Evolutionary conservation across 2,113 vertebrate genomes (phyloP), one percentile per base, ranked within the genome.

Genomic region (Campylomormyrus tamandua): DNA sequence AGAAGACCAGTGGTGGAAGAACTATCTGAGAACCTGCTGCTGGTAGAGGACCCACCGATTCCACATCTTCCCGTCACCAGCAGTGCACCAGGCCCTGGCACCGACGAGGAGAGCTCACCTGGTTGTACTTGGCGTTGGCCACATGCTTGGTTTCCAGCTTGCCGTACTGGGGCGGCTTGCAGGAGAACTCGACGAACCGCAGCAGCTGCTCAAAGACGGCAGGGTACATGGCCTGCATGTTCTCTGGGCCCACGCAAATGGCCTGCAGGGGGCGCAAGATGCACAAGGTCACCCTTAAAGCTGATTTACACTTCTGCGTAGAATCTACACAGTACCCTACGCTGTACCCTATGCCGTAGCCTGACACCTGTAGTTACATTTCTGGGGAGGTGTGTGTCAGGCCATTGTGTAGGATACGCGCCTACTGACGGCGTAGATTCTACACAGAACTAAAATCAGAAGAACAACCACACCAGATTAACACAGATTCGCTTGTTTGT

Each of bases 211-310:
- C 96, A 50, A 99, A 99, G 94, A 99, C 99, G 93, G 98, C 98
- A 46, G 98, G 98, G 96, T 99, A 99, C 98, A 99, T 99, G 95
- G 98, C 97, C 95, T 99, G 98, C 97, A 99, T 98, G 91, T 95
- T 97, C 96, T 99, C 98, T 4, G 98, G 97, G 91, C 98, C 98
- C 91, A 99, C 95, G 92, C 98, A 99, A 94, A 99, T 99, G 90
- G 98, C 98, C 98, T 99, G 93, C 80, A 94, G 89, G 89, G 91
- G 90, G 13, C 35, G 80, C 53, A 89, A 91, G 90, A 89, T 1
- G 39, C 24, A 17, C 42, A 24, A 17, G 46, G 49, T 9, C 10
- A 27, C 58, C 19, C 15, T 7, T 46, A 31, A 31, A 58, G 50
- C 27, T 13, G 62, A 70, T 13, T 70, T 31, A 70, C 9, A 70